Percentiles rank a stretch among this genome's conserved stretches.
phyloP scores from a whole-genome alignment of 2,888 invertebrate species.

The Adela reaumurella region DNA sequence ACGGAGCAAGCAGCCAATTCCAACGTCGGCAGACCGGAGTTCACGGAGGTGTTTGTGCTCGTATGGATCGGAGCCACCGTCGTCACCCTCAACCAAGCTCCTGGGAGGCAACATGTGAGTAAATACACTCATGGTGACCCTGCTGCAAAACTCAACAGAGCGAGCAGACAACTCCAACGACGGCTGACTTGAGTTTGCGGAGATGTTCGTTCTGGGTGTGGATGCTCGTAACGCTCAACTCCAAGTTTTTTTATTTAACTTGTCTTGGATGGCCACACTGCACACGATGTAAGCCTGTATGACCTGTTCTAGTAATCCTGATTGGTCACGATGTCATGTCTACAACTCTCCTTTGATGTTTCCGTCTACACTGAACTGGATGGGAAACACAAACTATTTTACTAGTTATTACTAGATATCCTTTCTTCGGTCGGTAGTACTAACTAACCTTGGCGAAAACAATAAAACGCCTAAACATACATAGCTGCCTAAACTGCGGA shows the following conservation, averaged over 20 bases:
- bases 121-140: constrained; percentile 91
- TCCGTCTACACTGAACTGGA: too few species aligned
- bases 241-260: constrained; percentile 92
- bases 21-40: constrained; percentile 91
- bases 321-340: too few species aligned
- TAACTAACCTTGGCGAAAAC: too few species aligned
- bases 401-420: too few species aligned
- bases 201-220: constrained; percentile 98
- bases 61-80: constrained; percentile 89
- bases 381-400: too few species aligned
- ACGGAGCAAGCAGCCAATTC: constrained; percentile 58
- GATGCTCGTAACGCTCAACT: constrained; percentile 61
- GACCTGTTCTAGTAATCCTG: too few species aligned
- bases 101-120: constrained; percentile 94
- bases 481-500: too few species aligned
- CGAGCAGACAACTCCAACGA: constrained; percentile 65
- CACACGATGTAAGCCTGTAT: too few species aligned
- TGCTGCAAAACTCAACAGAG: constrained; percentile 78
- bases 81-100: constrained; percentile 63
- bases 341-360: too few species aligned
- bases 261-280: too few species aligned
- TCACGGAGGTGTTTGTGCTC: constrained; percentile 96
- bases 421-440: too few species aligned
- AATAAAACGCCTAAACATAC: too few species aligned
- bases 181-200: constrained; percentile 94